Conservation (phyloP, 2,888 invertebrate species). For the Autographa gamma region DNA sequence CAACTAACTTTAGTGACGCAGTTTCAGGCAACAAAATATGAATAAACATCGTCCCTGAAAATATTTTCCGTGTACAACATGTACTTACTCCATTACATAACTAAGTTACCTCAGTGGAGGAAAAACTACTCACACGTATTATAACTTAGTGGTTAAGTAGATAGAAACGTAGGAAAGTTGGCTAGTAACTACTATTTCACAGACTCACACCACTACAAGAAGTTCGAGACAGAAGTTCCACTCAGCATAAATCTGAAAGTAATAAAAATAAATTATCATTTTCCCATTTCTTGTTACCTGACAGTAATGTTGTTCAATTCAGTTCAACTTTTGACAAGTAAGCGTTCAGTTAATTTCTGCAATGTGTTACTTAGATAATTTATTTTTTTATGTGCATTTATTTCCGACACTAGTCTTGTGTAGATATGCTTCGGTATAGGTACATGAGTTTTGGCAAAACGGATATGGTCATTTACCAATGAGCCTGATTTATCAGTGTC, state of each 20-base stretch:
- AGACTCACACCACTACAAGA: not conserved
- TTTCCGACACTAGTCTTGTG: no score
- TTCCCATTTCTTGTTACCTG: no score
- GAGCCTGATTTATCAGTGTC: no score
- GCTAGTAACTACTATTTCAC: conserved; percentile 44
- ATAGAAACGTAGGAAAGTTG: conserved; percentile 32
- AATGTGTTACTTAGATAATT: no score
- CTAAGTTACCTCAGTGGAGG: conserved; percentile 12
- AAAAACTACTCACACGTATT: conserved; percentile 31
- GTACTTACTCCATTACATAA: conserved; percentile 26
- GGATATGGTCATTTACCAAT: no score
- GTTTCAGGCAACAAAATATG: not conserved
- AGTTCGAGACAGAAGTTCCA: conserved; percentile 11
- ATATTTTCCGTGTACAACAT: not conserved
- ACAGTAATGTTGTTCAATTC: no score
- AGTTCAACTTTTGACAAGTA: no score
- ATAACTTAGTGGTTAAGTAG: conserved; percentile 38
- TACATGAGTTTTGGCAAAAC: no score
- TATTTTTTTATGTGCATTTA: no score
- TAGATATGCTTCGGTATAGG: no score
- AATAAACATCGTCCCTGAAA: not conserved
- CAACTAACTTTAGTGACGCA: no score
- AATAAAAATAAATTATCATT: not conserved
- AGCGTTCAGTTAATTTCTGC: no score
- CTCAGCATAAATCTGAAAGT: not conserved